phyloP scores from a whole-genome alignment of 2,113 vertebrate species.

The Fregata magnificens region DNA sequence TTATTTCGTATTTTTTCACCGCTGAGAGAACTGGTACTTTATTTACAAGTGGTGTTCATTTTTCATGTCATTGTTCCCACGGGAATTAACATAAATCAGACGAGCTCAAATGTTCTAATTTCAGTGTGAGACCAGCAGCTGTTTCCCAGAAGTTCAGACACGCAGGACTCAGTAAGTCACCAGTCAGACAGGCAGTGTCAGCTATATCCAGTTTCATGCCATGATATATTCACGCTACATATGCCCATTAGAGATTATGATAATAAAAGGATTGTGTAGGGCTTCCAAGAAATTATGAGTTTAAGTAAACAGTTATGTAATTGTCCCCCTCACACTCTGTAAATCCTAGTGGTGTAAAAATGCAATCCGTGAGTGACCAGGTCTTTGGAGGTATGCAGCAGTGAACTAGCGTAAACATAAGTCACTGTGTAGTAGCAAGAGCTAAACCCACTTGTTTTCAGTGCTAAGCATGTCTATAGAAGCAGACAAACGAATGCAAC shows the following conservation, averaged over 20 bases:
- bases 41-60: conserved; percentile 75
- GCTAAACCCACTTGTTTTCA: neutral
- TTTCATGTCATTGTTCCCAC: conserved; percentile 73
- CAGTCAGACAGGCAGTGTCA: conserved; percentile 68
- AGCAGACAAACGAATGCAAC: neutral
- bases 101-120: conserved; percentile 74
- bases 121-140: conserved; percentile 77
- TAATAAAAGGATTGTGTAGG: conserved; percentile 73
- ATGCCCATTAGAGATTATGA: conserved; percentile 48
- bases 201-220: conserved; percentile 70
- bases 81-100: conserved; percentile 79
- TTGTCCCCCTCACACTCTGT: conserved; percentile 51
- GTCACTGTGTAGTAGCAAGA: neutral
- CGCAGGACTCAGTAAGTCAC: conserved; percentile 65
- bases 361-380: conserved; percentile 23
- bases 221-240: conserved; percentile 54
- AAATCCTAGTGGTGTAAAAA: conserved; percentile 63
- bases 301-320: conserved; percentile 72
- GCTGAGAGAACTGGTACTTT: conserved; percentile 59
- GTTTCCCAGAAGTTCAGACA: conserved; percentile 78
- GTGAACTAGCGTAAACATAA: conserved; percentile 19
- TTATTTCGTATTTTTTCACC: neutral
- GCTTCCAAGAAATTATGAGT: conserved; percentile 51
- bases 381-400: conserved; percentile 24
- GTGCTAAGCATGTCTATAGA: neutral